Evolutionary conservation across 2,113 vertebrate species (phyloP), one percentile per base, ranked within the genome.

Genomic region (Oxyruncus cristatus): DNA sequence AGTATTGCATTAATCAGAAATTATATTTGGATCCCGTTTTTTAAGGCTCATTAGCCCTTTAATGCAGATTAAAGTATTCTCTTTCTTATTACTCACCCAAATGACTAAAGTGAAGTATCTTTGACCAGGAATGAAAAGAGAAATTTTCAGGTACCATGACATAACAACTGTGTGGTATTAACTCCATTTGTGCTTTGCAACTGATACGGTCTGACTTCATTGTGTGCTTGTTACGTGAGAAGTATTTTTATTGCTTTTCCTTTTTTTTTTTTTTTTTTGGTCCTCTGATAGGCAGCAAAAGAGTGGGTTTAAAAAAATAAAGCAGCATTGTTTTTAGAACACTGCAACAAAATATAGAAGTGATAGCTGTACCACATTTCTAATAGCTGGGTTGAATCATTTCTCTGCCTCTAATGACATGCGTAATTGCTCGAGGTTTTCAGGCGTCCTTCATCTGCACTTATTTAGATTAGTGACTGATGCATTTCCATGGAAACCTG

Each of bases 381-480:
- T 97, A 86, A 97, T 93, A 96, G 97, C 96, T 80, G 91, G 92
- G 97, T 85, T 98, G 98, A 97, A 97, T 98, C 97, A 97, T 93
- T 85, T 94, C 93, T 92, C 86, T 82, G 92, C 96, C 89, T 96
- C 98, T 97, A 97, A 97, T 97, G 97, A 97, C 97, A 97, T 98
- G 98, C 96, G 93, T 98, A 98, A 98, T 98, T 97, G 98, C 96
- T 92, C 95, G 44, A 92, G 98, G 96, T 98, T 98, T 97, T 92
- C 98, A 98, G 97, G 97, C 98, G 96, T 98, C 98, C 98, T 98
- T 99, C 98, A 98, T 97, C 97, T 91, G 75, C 88, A 97, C 98
- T 98, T 98, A 98, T 98, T 98, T 98, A 98, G 98, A 98, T 98
- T 98, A 98, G 98, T 99, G 98, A 99, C 98, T 99, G 99, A 99